Evolutionary conservation across 2,113 vertebrate species (phyloP), one percentile per base, ranked within the genome.

Genomic region (Erythrocebus patas): DNA sequence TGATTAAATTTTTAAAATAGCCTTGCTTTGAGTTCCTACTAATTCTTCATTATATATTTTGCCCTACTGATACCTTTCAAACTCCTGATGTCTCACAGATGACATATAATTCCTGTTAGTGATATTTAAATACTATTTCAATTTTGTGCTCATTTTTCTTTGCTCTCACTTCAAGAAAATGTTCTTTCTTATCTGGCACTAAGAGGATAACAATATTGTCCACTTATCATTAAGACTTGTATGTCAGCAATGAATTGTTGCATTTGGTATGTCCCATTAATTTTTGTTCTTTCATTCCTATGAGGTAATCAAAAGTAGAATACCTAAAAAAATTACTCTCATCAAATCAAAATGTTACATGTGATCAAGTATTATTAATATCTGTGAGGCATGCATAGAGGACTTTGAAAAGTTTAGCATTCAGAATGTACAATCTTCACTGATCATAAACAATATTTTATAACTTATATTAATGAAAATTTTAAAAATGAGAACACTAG

Each of bases 1-100:
- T 48, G 25, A 57, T 45, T 43, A 32, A 76, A 85, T 23, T 97
- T 79, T 73, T 52, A 55, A 91, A 80, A 70, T 81, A n/a, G 11
- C 10, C 45, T 92, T 32, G 6, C 25, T 70, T 76, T 17, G 43
- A 18, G 3, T 75, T 88, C 0, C 30, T 30, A 52, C 12, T 64
- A 3, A n/a, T 35, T 64, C 45, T 70, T 52, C 70, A 79, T 75
- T 30, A 66, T 9, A 10, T 2, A 45, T 64, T 85, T 92, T 23
- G 8, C 2, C 5, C 17, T 43, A 25, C 17, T 35, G 6, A 3
- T 17, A 6, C 32, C 32, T 64, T 8, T 50, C 10, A n/a, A 81
- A 64, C 0, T 22, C 32, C 0, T n/a, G 40, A 38, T 23, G 4
- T 3, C 16, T 76, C 25, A 89, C 1, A 17, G 1, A n/a, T 81